Conservation (phyloP, 2,888 invertebrate species). For the Pachymerium ferrugineum region DNA sequence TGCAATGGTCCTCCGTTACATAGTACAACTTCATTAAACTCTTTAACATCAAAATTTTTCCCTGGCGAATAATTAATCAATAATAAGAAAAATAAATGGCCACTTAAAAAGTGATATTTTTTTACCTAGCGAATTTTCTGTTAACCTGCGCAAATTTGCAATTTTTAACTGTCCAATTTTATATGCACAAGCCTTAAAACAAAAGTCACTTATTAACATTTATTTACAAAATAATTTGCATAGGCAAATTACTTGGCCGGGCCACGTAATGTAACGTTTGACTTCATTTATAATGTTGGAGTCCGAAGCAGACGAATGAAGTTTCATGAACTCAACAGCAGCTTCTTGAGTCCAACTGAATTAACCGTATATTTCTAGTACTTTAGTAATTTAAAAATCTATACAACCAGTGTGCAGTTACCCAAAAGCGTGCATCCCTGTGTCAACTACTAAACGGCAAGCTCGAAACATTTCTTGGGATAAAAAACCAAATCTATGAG, state of each 20-base stretch:
- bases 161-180: slow-evolving; percentile 45
- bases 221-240: not conserved
- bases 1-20: slow-evolving; percentile 41
- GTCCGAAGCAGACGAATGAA: slow-evolving; percentile 41
- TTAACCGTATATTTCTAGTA: slow-evolving; percentile 32
- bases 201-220: not conserved
- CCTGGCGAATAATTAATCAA: not conserved
- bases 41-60: slow-evolving; percentile 42
- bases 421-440: slow-evolving; percentile 46
- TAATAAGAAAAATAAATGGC: not conserved
- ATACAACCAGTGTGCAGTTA: not conserved
- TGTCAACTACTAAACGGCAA: slow-evolving; percentile 46
- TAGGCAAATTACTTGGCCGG: slow-evolving; percentile 41
- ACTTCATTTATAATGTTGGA: slow-evolving; percentile 41
- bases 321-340: slow-evolving; percentile 42
- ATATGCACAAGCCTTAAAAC: slow-evolving; percentile 42
- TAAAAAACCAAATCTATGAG: slow-evolving; percentile 35
- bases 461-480: slow-evolving; percentile 41
- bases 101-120: not conserved
- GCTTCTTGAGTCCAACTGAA: slow-evolving; percentile 42
- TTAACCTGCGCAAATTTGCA: slow-evolving; percentile 42
- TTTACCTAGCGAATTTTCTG: slow-evolving; percentile 42
- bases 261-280: slow-evolving; percentile 45
- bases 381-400: not conserved
- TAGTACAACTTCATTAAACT: slow-evolving; percentile 46